These are phyloP conservation scores for Ophioderma brevispina DNA, from an alignment of 35 echinoderm and acorn worm genomes.

Conservation along the genomic window DNA sequence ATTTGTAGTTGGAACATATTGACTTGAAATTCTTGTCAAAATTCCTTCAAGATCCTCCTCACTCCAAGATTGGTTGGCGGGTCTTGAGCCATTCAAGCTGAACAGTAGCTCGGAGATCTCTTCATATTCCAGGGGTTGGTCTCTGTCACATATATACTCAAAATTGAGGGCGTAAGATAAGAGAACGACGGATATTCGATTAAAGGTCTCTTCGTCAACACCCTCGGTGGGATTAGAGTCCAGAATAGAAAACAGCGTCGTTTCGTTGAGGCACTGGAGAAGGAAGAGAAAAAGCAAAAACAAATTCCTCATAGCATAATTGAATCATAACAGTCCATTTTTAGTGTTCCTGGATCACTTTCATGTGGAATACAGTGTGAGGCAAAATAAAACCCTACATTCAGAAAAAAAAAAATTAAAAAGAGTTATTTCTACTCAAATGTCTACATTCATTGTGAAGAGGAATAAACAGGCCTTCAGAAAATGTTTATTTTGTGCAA, in stretches of 20 bases:
- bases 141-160: constrained; percentile 8
- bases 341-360: too few species aligned
- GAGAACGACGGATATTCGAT: constrained; percentile 31
- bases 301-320: too few species aligned
- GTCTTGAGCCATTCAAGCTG: background rate
- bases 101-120: background rate
- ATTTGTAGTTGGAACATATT: constrained; percentile 16
- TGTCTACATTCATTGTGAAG: too few species aligned
- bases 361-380: too few species aligned
- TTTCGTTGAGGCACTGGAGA: background rate
- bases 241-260: constrained; percentile 27
- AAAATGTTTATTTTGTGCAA: too few species aligned
- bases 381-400: too few species aligned
- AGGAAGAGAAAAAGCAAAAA: too few species aligned
- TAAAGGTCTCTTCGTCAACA: constrained; percentile 47
- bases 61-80: background rate
- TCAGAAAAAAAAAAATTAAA: too few species aligned
- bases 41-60: constrained; percentile 68
- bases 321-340: too few species aligned
- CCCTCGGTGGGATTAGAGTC: constrained; percentile 10
- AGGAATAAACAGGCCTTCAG: too few species aligned
- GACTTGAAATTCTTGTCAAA: constrained; percentile 12
- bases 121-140: background rate
- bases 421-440: too few species aligned
- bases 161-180: constrained; percentile 34